phyloP scores from a whole-genome alignment of 2,888 invertebrate species.

The Hirtodrosophila trivittata region DNA sequence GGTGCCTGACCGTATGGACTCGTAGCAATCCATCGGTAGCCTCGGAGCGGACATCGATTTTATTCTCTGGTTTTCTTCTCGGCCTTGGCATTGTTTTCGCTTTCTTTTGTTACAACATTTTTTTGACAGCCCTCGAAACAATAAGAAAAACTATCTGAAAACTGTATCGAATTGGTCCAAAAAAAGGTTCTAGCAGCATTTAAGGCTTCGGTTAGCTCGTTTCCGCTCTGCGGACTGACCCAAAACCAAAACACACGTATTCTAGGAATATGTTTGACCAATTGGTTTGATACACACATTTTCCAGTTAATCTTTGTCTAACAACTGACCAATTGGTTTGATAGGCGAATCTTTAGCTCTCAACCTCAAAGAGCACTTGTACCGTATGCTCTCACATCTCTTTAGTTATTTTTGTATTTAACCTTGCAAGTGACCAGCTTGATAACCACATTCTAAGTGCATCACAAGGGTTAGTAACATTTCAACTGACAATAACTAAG shows the following conservation, averaged over 20 bases:
- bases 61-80: slow-evolving; percentile 15
- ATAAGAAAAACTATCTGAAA: slow-evolving; percentile 32
- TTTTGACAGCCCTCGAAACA: slow-evolving; percentile 31
- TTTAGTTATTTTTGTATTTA: no score
- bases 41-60: slow-evolving; percentile 42
- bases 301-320: slow-evolving; percentile 9
- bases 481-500: no score
- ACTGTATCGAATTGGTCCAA: slow-evolving; percentile 47
- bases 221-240: slow-evolving; percentile 27
- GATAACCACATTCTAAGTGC: no score
- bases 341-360: not conserved
- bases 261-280: slow-evolving; percentile 35
- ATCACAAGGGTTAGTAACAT: no score
- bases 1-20: slow-evolving; percentile 32
- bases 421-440: no score
- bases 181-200: slow-evolving; percentile 30
- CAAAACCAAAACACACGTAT: not conserved
- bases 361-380: not conserved
- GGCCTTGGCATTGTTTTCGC: slow-evolving; percentile 78
- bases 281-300: slow-evolving; percentile 29
- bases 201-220: slow-evolving; percentile 16
- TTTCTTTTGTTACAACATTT: slow-evolving; percentile 64
- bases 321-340: not conserved
- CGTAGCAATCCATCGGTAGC: slow-evolving; percentile 41
- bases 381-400: no score